A percentile compares a stretch with the other conserved stretches of the same genome.
Evolutionary conservation across 2,797 vertebrate genomes (phyloP).

Genomic region (Siniperca obscura): DNA sequence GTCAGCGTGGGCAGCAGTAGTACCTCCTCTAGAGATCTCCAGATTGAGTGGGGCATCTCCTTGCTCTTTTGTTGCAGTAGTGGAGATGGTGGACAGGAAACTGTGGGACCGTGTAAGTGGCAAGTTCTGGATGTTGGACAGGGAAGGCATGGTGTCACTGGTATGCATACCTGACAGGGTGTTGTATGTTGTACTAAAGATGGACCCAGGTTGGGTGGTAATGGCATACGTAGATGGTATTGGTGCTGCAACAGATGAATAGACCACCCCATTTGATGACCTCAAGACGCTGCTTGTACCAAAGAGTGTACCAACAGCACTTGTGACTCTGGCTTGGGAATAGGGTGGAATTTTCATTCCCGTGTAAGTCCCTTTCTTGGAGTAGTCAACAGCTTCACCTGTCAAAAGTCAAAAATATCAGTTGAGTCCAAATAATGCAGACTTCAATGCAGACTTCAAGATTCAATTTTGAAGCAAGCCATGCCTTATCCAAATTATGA

Average conservation of each 20-base stretch:
- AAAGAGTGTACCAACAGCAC: slow-evolving; percentile 85
- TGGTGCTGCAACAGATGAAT: slow-evolving; percentile 97
- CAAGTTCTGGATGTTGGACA: slow-evolving; percentile 90
- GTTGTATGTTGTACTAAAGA: slow-evolving; percentile 95
- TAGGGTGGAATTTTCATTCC: slow-evolving; percentile 94
- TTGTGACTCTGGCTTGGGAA: slow-evolving; percentile 93
- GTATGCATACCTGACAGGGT: slow-evolving; percentile 91
- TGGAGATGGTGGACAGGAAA: slow-evolving; percentile 92
- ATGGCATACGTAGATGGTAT: slow-evolving; percentile 96
- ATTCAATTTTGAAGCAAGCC: slow-evolving; percentile 78
- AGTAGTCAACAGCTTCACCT: slow-evolving; percentile 99
- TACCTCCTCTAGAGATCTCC: slow-evolving; percentile 86
- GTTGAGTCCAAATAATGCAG: slow-evolving; percentile 85
- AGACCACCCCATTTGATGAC: slow-evolving; percentile 97
- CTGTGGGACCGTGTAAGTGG: slow-evolving; percentile 93
- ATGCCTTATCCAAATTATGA: slow-evolving; percentile 82
- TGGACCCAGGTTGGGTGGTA: slow-evolving; percentile 98
- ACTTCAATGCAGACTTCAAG: no score
- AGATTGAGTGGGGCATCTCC: slow-evolving; percentile 84
- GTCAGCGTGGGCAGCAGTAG: slow-evolving; percentile 75
- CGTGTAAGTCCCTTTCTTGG: slow-evolving; percentile 93
- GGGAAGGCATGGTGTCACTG: slow-evolving; percentile 90
- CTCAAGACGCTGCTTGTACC: slow-evolving; percentile 93
- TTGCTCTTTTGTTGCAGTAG: slow-evolving; percentile 86
- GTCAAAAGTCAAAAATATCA: slow-evolving; percentile 94